These are phyloP conservation scores for Pteronotus mesoamericanus DNA, from an alignment of 2,797 vertebrate species.

Conservation along the genomic window DNA sequence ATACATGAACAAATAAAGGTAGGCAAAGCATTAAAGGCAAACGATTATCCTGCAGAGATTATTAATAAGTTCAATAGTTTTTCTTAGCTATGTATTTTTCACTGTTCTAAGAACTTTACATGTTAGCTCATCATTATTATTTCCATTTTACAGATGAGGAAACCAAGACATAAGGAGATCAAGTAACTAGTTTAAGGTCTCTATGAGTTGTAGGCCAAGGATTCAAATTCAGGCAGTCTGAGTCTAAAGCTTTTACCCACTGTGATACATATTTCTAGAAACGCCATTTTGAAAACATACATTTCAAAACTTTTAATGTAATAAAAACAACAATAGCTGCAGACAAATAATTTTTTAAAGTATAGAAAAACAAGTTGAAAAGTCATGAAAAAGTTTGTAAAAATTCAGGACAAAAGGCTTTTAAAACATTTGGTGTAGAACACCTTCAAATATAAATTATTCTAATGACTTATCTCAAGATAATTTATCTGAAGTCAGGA, in stretches of 20 bases:
- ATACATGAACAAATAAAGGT: not conserved
- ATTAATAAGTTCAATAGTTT: not conserved
- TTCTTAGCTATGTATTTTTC: not conserved
- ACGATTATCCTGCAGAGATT: not conserved
- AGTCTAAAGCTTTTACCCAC: not conserved
- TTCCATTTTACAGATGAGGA: not conserved
- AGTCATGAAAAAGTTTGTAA: not conserved
- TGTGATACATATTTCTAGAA: not conserved
- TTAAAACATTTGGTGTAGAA: not conserved
- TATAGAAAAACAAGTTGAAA: constrained; percentile 31
- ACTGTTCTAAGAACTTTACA: not conserved
- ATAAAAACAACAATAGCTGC: not conserved
- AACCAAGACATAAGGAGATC: not conserved
- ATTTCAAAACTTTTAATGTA: constrained; percentile 1
- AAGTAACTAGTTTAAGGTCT: not conserved
- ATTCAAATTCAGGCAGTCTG: not conserved
- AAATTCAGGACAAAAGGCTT: not conserved
- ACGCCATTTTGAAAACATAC: constrained; percentile 15
- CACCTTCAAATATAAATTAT: not conserved
- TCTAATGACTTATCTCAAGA: not conserved
- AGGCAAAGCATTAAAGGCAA: constrained; percentile 11
- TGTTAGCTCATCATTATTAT: not conserved
- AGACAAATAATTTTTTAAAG: constrained; percentile 15
- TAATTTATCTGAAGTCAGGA: not conserved
- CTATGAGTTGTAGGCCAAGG: not conserved